A percentile compares a stretch with the other conserved stretches of the same genome.
Conservation (phyloP, 2,888 invertebrate genomes). For the Rhingia campestris region DNA sequence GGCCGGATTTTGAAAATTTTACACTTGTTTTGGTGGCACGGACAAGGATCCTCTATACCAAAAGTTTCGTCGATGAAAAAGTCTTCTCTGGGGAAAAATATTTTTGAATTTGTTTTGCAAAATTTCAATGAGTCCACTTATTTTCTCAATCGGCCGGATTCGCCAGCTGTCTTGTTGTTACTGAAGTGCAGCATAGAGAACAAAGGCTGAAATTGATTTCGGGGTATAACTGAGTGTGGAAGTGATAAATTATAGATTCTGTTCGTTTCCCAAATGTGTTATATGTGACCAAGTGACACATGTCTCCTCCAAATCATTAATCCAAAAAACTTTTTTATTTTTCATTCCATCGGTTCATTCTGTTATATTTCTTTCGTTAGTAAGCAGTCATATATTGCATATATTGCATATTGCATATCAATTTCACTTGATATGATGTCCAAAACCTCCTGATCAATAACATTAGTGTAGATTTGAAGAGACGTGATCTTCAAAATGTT, state of each 20-base stretch:
- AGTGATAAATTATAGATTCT: conserved; percentile 66
- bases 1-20: no score
- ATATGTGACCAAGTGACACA: conserved; percentile 61
- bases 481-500: conserved; percentile 18
- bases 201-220: conserved; percentile 74
- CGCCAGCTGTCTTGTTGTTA: no score
- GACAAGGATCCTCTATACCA: no score
- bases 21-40: no score
- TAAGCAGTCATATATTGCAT: conserved; percentile 62
- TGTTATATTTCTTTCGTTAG: conserved; percentile 51
- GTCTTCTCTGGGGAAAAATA: no score
- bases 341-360: conserved; percentile 72
- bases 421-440: conserved; percentile 11
- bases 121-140: no score
- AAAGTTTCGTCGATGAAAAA: no score
- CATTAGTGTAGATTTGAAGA: conserved; percentile 3
- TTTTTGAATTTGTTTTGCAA: no score
- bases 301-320: conserved; percentile 72
- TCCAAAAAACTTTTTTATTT: conserved; percentile 75
- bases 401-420: conserved; percentile 65
- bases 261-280: conserved; percentile 69
- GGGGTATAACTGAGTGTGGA: conserved; percentile 61
- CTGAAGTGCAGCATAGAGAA: conserved; percentile 19
- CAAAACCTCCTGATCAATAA: conserved; percentile 18
- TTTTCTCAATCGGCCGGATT: no score